Base-by-base conservation (phyloP, 35 echinoderm and acorn worm genomes). In the Nesometra sesokonis region DNA sequence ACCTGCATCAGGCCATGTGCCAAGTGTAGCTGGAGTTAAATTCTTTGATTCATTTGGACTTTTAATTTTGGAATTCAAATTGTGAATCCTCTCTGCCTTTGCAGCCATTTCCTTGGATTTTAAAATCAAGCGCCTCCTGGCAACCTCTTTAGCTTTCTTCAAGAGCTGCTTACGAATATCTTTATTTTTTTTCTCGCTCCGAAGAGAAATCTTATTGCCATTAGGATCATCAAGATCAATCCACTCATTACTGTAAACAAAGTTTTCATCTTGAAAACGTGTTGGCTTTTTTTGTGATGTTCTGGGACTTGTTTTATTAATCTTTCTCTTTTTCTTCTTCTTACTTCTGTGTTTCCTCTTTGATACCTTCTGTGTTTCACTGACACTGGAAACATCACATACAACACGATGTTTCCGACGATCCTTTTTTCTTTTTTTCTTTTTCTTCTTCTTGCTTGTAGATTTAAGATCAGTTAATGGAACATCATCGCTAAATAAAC, bases 121-220 rank as follows among this genome's bases (percentile, higher is more conserved):
- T 30, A 34, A 9, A 32, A 36, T 81, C 23, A 33, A 34, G 79
- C 32, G 32, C 13, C 32, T 11, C 32, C 32, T 19, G 4, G 79
- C 79, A 19, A 11, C 13, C 17, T 19, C 46, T 77, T 90, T 90
- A 7, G 89, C 77, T 39, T 91, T 86, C 39, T 81, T 9, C 33
- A 86, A 43, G 17, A 91, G 85, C 38, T 81, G 84, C 19, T 80
- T 39, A 0, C 46, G 34, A n/a, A 85, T 78, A 82, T 86, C 35
- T 33, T 91, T 86, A 76, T 38, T 85, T 86, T 91, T 78, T 57
- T 76, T 77, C 86, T 91, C 89, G 32, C 32, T 34, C 32, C 32
- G 9, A 27, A 9, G 32, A 34, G 32, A 33, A 3, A 17, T 17
- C 23, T 81, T 81, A 81, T 31, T 31, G 13, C 2, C 7, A 2